Percentiles rank a stretch among this genome's conserved stretches.
Evolutionary conservation across 2,797 vertebrate species (phyloP).

Genomic region (Manis pentadactyla): DNA sequence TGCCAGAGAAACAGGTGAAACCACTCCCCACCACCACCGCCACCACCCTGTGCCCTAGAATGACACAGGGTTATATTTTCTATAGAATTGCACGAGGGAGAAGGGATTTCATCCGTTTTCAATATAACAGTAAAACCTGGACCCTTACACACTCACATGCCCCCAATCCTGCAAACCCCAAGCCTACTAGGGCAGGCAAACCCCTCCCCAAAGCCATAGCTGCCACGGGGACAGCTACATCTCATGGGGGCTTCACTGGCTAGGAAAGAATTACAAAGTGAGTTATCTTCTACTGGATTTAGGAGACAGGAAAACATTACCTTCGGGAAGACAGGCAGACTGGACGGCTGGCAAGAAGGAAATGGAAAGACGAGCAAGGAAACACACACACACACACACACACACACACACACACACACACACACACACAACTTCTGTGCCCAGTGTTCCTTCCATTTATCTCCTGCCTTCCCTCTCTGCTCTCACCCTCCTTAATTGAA

Average conservation of each 20-base stretch:
- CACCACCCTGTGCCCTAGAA: neutral
- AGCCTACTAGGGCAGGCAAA: neutral
- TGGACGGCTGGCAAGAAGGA: neutral
- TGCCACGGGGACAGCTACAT: neutral
- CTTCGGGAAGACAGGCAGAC: neutral
- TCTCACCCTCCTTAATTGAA: conserved; percentile 84
- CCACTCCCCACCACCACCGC: too few relatives aligned
- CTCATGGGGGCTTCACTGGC: neutral
- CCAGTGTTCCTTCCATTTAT: conserved; percentile 51
- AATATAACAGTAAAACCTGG: neutral
- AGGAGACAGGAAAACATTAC: neutral
- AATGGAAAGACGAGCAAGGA: neutral
- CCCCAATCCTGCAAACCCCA: accelerated
- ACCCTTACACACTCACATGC: neutral
- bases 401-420: neutral
- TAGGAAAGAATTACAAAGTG: neutral
- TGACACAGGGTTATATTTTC: neutral
- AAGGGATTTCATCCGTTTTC: neutral
- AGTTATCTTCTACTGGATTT: neutral
- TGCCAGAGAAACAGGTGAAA: neutral
- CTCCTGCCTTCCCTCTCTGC: conserved; percentile 50
- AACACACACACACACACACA: neutral
- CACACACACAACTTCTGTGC: neutral
- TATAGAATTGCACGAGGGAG: neutral
- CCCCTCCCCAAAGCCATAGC: neutral